Conservation (phyloP, 2,797 vertebrate genomes). For the Rhinichthys osculus region DNA sequence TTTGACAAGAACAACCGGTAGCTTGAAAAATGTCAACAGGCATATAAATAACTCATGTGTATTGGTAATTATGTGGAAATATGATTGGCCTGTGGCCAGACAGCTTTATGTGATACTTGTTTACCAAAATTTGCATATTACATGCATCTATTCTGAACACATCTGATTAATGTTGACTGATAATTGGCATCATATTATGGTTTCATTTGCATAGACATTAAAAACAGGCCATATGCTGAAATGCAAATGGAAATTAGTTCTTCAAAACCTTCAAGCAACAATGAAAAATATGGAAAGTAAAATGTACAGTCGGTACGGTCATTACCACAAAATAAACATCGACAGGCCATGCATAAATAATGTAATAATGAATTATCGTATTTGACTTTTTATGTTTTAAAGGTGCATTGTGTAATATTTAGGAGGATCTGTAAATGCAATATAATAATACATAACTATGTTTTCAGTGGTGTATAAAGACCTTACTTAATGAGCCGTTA, state of each 20-base stretch:
- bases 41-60: slow-evolving; percentile 70
- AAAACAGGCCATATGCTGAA: slow-evolving; percentile 29
- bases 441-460: too few species aligned
- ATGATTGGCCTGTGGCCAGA: slow-evolving; percentile 67
- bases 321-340: neutral
- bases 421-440: too few species aligned
- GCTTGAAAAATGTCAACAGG: slow-evolving; percentile 63
- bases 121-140: slow-evolving; percentile 76
- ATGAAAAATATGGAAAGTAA: neutral
- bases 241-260: slow-evolving; percentile 15
- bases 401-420: too few species aligned
- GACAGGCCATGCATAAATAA: neutral
- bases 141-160: slow-evolving; percentile 63
- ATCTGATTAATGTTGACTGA: slow-evolving; percentile 45
- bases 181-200: slow-evolving; percentile 41
- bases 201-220: slow-evolving; percentile 46
- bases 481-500: too few species aligned
- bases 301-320: neutral
- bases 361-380: neutral
- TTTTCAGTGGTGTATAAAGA: too few species aligned
- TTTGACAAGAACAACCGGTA: slow-evolving; percentile 29
- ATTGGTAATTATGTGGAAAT: slow-evolving; percentile 72
- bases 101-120: slow-evolving; percentile 77
- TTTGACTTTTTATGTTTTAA: neutral
- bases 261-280: slow-evolving; percentile 12